phyloP scores from a whole-genome alignment of 1,140 invertebrate genomes.

The Ceratoteleas bidentatus region DNA sequence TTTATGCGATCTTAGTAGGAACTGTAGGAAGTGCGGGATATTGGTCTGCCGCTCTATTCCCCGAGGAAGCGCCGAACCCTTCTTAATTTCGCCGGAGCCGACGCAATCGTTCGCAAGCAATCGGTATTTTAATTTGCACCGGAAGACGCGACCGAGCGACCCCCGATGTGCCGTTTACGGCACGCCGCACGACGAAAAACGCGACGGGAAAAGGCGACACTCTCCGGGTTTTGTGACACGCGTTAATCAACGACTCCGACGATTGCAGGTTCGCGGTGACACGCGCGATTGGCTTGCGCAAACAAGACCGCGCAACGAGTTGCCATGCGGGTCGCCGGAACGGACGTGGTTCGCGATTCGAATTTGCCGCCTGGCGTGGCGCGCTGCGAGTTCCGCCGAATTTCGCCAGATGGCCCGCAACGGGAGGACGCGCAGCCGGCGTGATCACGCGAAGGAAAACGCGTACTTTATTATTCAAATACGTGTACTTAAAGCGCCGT shows the following conservation, averaged over 20 bases:
- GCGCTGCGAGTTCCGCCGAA: not conserved
- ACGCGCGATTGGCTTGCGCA: conserved; percentile 42
- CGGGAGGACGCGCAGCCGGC: not conserved
- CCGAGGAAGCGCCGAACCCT: conserved; percentile 65
- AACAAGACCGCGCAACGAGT: no score
- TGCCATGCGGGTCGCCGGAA: no score
- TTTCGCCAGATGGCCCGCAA: conserved; percentile 30
- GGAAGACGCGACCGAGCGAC: not conserved
- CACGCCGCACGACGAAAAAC: conserved; percentile 20
- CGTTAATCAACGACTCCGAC: conserved; percentile 70
- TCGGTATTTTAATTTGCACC: conserved; percentile 18
- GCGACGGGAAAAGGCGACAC: conserved; percentile 18
- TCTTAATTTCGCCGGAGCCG: conserved; percentile 72
- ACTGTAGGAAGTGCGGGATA: conserved; percentile 76
- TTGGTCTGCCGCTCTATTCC: conserved; percentile 73
- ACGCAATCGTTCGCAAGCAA: conserved; percentile 38
- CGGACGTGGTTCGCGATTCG: no score
- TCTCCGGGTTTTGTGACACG: conserved; percentile 30
- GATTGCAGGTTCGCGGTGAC: conserved; percentile 36
- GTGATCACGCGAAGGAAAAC: conserved; percentile 25
- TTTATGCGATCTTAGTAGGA: conserved; percentile 77
- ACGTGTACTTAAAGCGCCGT: conserved; percentile 36
- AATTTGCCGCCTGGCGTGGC: no score
- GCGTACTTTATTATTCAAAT: conserved; percentile 42
- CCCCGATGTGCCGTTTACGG: conserved; percentile 18